Conservation (phyloP, 2,888 invertebrate species). For the Rotaria socialis region DNA sequence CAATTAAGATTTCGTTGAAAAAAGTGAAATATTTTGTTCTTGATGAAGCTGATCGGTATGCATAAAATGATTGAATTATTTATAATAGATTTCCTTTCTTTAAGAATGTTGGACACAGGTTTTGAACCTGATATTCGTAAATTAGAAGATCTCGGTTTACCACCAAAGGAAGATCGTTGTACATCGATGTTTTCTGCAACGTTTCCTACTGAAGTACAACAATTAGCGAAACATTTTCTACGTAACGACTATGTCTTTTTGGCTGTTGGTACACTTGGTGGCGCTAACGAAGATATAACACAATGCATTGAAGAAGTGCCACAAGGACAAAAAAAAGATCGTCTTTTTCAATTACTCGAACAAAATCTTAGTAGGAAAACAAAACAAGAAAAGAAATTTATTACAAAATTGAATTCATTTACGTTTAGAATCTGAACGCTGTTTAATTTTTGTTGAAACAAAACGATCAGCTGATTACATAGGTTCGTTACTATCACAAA, state of each 20-base stretch:
- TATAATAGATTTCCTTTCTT: neutral
- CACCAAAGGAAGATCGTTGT: slow-evolving; percentile 55
- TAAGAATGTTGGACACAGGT: slow-evolving; percentile 73
- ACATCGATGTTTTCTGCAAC: slow-evolving; percentile 77
- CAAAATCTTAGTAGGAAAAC: slow-evolving; percentile 1
- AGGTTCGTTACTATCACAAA: slow-evolving; percentile 76
- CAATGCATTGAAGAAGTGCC: slow-evolving; percentile 65
- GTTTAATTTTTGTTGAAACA: slow-evolving; percentile 80
- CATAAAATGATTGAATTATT: too few relatives aligned
- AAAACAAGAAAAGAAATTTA: neutral
- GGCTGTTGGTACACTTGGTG: slow-evolving; percentile 83
- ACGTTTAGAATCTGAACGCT: slow-evolving; percentile 51
- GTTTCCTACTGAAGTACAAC: slow-evolving; percentile 71
- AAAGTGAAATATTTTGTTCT: slow-evolving; percentile 46
- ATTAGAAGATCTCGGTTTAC: slow-evolving; percentile 52
- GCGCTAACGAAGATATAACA: slow-evolving; percentile 82
- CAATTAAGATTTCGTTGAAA: slow-evolving; percentile 18
- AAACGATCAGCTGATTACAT: slow-evolving; percentile 82
- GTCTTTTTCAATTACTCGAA: slow-evolving; percentile 69
- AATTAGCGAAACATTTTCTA: slow-evolving; percentile 73
- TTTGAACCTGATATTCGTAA: slow-evolving; percentile 61
- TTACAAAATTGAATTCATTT: too few relatives aligned
- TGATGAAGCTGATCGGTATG: slow-evolving; percentile 44
- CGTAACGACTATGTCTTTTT: slow-evolving; percentile 73
- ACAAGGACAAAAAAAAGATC: slow-evolving; percentile 71